Base-by-base conservation (phyloP, 2,113 vertebrate genomes). In the Caracal caracal region DNA sequence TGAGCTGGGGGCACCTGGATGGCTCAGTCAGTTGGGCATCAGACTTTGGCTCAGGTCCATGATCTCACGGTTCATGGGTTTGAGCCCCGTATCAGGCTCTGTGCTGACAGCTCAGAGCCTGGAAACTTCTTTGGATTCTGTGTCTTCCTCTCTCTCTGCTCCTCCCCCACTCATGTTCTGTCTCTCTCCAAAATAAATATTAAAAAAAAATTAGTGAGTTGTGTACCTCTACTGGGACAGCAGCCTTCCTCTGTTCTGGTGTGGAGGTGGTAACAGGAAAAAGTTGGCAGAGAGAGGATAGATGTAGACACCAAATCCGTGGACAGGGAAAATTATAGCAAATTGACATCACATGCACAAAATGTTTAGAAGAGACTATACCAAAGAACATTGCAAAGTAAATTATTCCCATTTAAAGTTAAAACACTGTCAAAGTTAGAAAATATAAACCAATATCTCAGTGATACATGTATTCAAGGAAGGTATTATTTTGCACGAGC, bases 351-450 rank as follows among this genome's bases (percentile, higher is more conserved):
- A 30, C 28, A 88, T 28, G 28, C 9, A 16, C 35, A 82, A 26
- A 81, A 71, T 51, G 8, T 47, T 49, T 66, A 80, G 40, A 86
- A 56, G 43, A 65, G 2, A 47, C 66, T 47, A 43, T 20, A 49
- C 9, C 30, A 35, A 75, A 73, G 26, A 90, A 81, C 17, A 63
- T 40, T 33, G 24, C 16, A 81, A 92, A 86, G 43, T 88, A 43
- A 96, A 66, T 80, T 89, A 85, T 22, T 94, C 84, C 84, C 51
- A 59, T 22, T n/a, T 63, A 84, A 76, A 92, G 80, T 92, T 19
- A 43, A 88, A 26, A 78, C 24, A 56, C 15, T 68, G 26, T 51
- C 12, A 61, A 37, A 43, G 19, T 75, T 51, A 61, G 37, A 86
- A 81, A 59, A 75, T 51, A 76, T 88, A 61, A 82, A 68, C 89